A percentile compares a stretch with the other conserved stretches of the same genome.
Evolutionary conservation across 2,113 vertebrate species (phyloP).

Genomic region (Phalacrocorax carbo): DNA sequence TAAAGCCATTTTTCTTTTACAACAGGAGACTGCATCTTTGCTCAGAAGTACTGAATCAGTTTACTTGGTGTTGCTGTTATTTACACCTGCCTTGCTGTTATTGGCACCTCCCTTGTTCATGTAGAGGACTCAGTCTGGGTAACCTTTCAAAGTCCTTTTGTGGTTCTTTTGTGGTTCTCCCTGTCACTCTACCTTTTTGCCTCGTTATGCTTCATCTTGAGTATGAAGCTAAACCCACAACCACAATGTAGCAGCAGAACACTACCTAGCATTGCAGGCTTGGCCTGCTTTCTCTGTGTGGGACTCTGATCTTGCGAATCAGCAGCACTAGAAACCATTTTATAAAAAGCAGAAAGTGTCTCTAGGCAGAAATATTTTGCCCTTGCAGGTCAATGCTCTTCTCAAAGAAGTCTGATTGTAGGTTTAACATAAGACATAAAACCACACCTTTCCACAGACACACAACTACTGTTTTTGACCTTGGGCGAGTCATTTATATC

Average conservation of each 20-base stretch:
- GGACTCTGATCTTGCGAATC: not conserved
- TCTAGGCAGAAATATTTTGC: not conserved
- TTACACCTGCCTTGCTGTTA: not conserved
- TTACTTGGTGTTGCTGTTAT: not conserved
- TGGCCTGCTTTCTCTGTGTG: not conserved
- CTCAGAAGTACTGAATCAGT: not conserved
- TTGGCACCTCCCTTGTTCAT: not conserved
- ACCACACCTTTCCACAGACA: not conserved
- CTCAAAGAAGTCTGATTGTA: not conserved
- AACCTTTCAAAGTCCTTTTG: not conserved
- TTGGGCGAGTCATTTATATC: not conserved
- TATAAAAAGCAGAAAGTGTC: not conserved
- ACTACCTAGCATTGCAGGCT: not conserved
- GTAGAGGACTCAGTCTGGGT: not conserved
- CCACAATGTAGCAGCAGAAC: not conserved
- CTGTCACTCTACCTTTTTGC: not conserved
- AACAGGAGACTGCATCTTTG: not conserved
- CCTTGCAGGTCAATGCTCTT: not conserved
- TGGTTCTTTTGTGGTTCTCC: not conserved
- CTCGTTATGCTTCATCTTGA: not conserved
- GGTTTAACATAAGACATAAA: not conserved
- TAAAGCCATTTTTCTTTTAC: conserved; percentile 32
- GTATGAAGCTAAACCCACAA: not conserved
- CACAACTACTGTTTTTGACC: not conserved
- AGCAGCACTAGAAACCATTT: not conserved